A percentile compares a stretch with the other conserved stretches of the same genome.
These are phyloP conservation scores for Aeoliscus strigatus DNA, from an alignment of 2,797 vertebrate genomes.

Conservation along the genomic window DNA sequence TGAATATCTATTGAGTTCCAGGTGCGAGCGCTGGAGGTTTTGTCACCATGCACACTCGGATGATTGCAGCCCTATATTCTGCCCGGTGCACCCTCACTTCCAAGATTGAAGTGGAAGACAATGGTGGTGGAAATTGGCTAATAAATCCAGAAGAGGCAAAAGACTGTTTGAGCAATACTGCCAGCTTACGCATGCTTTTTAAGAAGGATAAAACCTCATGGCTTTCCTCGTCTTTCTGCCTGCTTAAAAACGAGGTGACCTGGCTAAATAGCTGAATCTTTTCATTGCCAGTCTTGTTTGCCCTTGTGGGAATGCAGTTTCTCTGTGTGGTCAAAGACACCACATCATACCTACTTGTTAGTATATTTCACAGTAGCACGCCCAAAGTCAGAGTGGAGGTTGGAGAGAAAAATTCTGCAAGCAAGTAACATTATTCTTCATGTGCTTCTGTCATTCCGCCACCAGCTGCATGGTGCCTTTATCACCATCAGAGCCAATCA, in stretches of 20 bases:
- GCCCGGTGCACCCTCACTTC: conserved; percentile 86
- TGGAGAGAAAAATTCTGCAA: too few species aligned
- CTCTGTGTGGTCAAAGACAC: conserved; percentile 32
- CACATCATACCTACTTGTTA: too few species aligned
- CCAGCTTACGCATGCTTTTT: conserved; percentile 80
- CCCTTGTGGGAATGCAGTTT: too few species aligned
- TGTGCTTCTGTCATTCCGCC: conserved; percentile 27
- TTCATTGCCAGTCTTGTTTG: too few species aligned
- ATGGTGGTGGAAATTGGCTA: conserved; percentile 99
- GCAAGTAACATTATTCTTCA: too few species aligned
- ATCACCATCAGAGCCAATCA: conserved; percentile 38
- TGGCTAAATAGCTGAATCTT: conserved; percentile 39
- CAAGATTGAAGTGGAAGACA: conserved; percentile 97
- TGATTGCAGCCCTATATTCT: conserved; percentile 92
- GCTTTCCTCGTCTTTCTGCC: conserved; percentile 42
- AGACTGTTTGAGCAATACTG: conserved; percentile 83
- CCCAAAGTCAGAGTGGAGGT: too few species aligned
- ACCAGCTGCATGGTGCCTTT: conserved; percentile 40
- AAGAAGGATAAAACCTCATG: conserved; percentile 76
- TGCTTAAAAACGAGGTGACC: conserved; percentile 50
- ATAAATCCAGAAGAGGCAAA: conserved; percentile 95
- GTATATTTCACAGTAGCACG: too few species aligned
- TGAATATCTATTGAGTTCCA: conserved; percentile 99
- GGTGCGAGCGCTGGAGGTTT: conserved; percentile 83
- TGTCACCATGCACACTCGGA: conserved; percentile 77